Evolutionary conservation across 23 tunicate genomes (phyloP), one percentile per base, ranked within the genome.

Genomic region (Styela plicata): DNA sequence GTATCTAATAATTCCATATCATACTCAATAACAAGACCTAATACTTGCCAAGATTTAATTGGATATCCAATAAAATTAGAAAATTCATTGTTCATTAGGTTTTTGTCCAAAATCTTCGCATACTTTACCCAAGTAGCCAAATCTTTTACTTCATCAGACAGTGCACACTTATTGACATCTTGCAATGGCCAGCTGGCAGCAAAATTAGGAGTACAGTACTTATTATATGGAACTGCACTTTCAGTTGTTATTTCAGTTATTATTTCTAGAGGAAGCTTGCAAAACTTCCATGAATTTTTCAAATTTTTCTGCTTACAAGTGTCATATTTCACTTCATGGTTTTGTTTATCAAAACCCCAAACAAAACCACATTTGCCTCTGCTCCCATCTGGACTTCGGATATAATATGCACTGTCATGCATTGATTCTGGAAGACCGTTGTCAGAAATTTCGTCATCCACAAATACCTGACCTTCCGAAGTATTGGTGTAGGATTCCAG

Each of bases 281-380:
- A 76, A 44, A 37, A 76, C 44, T 76, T 76, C 81, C 81, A 76
- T 24, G 81, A 76, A 76, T 36, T 76, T 25, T 76, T 53, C n/a
- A 76, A 27, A 53, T 29, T 76, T 44, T 36, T 24, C 13, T 76
- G 63, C 27, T 23, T 27, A 70, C 81, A 76, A 23, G 81, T 76
- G 81, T 76, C 81, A 76, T 76, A 76, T 27, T 19, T 33, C 1
- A 76, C 65, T 76, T 76, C 81, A 23, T 28, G 52, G 31, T 76
- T 53, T 22, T 76, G 29, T 22, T 22, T 35, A 29, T 76, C 81
- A 57, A 76, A 76, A 20, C 66, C 81, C 81, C 81, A 76, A 36
- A 76, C 67, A 76, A 35, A 76, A n/a, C 81, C 81, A 29, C 81
- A 76, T 53, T 76, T 29, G 10, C 67, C 66, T 7, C 34, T 30